These are phyloP conservation scores for Delichon dasypus DNA, from an alignment of 2,797 vertebrate genomes.

Conservation along the genomic window DNA sequence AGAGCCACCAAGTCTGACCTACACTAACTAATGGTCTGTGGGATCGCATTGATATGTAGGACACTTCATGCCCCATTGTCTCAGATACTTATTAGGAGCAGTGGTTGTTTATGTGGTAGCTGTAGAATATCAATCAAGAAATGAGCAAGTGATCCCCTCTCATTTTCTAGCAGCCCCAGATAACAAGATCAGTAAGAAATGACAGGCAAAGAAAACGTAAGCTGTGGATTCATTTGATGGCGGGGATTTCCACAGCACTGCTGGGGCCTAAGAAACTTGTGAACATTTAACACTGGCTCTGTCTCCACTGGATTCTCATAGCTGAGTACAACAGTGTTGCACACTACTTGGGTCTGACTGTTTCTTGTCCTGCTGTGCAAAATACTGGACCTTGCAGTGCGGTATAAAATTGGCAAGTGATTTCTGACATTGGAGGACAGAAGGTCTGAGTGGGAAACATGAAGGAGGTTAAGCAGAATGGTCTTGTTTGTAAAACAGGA, in stretches of 20 bases:
- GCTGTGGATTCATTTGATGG: neutral
- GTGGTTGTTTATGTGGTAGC: neutral
- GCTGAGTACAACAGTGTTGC: neutral
- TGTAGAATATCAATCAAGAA: neutral
- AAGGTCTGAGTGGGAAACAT: neutral
- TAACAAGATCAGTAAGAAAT: neutral
- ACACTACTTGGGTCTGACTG: neutral
- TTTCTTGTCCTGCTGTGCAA: neutral
- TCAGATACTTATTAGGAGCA: neutral
- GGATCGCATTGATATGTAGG: accelerated
- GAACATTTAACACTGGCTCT: neutral
- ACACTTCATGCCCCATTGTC: neutral
- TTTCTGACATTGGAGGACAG: neutral
- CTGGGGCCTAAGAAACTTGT: neutral
- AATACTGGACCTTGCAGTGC: neutral
- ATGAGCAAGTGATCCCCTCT: neutral
- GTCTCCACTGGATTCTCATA: neutral
- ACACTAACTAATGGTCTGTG: neutral
- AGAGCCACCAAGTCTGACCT: neutral
- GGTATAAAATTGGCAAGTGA: neutral
- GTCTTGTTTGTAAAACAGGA: conserved; percentile 21
- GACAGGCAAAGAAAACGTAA: neutral
- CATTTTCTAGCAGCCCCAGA: neutral
- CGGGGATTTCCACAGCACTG: neutral
- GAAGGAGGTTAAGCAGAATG: neutral